Base-by-base conservation (phyloP, 2,888 invertebrate genomes). In the Caenorhabditis sp. region DNA sequence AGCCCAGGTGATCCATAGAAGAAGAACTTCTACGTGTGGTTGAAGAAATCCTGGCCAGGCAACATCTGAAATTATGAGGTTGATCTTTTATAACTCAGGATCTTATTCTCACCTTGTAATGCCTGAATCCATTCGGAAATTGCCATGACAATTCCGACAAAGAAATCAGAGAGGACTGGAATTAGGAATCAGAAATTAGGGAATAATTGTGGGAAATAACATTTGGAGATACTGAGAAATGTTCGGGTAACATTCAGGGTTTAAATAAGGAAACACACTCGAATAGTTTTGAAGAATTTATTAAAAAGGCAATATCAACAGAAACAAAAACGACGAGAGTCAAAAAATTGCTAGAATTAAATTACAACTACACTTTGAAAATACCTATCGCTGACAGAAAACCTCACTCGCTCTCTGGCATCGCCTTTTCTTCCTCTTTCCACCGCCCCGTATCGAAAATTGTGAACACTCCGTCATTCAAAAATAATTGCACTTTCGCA, bases 21-120 rank as follows among this genome's bases (percentile, higher is more conserved):
- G 80, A 11, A 88, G 74, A 2, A 88, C 89, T 82, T 90, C 90
- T 4, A 90, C 85, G 79, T 91, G 87, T 18, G 90, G 90, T 80
- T 89, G 90, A 20, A 91, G 71, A 70, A 85, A 90, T 51, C 86
- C 89, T 8, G 91, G 91, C 90, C 90, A 91, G 35, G 84, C 82
- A 80, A 90, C 88, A 56, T 77, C 86, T 86, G 28, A 15, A 65
- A 76, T 18, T 40, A 9, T n/a, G n/a, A n/a, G n/a, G n/a, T 32
- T 32, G 32, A 32, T 24, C 37, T 8, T 22, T 6, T 71, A 6
- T 26, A 11, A 50, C n/a, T 26, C 26, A 32, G 15, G 9, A 15
- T 26, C 32, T 47, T 20, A 35, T 9, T 2, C 24, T 44, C 22
- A 85, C 85, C 85, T 76, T 85, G 85, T 15, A 82, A 60, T 22